These are phyloP conservation scores for Alexandromys oeconomus DNA, from an alignment of 2,797 vertebrate species.

Conservation along the genomic window DNA sequence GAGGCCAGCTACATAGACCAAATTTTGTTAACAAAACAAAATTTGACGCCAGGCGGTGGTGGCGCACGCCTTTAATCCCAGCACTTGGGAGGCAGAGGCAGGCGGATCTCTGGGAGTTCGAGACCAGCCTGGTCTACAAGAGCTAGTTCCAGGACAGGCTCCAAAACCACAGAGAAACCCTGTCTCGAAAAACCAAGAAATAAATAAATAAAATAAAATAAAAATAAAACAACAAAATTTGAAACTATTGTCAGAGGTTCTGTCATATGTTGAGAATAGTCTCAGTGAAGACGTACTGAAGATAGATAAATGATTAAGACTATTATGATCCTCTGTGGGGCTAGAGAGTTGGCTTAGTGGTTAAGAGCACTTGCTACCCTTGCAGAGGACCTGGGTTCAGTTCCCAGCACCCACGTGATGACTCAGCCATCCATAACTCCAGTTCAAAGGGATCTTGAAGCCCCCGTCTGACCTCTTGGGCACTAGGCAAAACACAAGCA, in stretches of 20 bases:
- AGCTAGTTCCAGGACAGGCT: too few relatives aligned
- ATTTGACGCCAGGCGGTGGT: neutral
- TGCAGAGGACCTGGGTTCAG: neutral
- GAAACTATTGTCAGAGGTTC: neutral
- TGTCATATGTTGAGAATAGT: conserved; percentile 22
- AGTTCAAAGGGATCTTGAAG: neutral
- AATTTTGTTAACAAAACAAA: neutral
- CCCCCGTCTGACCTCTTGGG: neutral
- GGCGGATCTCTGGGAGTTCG: too few relatives aligned
- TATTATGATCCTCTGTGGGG: neutral
- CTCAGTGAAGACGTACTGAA: neutral
- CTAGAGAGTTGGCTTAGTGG: neutral
- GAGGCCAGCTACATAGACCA: neutral
- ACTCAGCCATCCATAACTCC: neutral
- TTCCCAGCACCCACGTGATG: neutral
- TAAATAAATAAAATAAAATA: too few relatives aligned
- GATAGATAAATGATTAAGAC: neutral
- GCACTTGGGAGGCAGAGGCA: too few relatives aligned
- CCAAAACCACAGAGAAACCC: too few relatives aligned
- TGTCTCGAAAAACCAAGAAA: too few relatives aligned
- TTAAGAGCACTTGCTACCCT: neutral
- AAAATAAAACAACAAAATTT: neutral
- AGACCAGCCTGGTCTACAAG: too few relatives aligned
- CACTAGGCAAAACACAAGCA: neutral
- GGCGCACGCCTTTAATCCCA: too few relatives aligned